Percentiles rank a stretch among this genome's conserved stretches.
phyloP scores from a whole-genome alignment of 1,140 invertebrate genomes.

The Penaeus chinensis region DNA sequence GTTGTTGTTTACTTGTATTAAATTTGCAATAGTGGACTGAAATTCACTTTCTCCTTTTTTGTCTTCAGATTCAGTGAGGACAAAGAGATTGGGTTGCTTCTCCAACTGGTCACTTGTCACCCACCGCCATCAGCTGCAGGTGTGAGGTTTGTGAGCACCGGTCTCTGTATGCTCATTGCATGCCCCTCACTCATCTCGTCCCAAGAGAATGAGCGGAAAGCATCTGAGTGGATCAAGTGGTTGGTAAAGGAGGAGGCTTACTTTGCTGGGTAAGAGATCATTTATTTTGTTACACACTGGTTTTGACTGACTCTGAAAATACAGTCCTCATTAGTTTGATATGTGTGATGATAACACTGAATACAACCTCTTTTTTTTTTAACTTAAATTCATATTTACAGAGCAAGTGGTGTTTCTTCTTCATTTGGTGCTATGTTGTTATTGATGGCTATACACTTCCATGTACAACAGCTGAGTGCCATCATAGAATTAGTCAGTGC shows the following conservation, averaged over 20 bases:
- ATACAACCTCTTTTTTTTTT: background rate
- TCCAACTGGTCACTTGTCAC: conserved; percentile 87
- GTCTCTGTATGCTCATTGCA: conserved; percentile 93
- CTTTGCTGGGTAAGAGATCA: conserved; percentile 69
- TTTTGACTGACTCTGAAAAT: too few species aligned
- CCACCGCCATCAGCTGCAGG: conserved; percentile 91
- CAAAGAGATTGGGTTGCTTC: conserved; percentile 87
- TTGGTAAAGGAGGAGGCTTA: conserved; percentile 89
- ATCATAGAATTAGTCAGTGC: conserved; percentile 94
- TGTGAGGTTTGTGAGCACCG: conserved; percentile 91
- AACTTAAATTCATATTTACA: conserved; percentile 23
- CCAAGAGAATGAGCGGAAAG: conserved; percentile 84
- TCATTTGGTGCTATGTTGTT: conserved; percentile 95
- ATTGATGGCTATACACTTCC: conserved; percentile 96
- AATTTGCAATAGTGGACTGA: too few species aligned
- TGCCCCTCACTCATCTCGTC: conserved; percentile 87
- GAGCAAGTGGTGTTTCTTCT: conserved; percentile 64
- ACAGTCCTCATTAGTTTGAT: too few species aligned
- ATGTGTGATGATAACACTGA: background rate
- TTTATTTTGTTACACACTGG: conserved; percentile 71
- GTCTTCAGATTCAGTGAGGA: conserved; percentile 81
- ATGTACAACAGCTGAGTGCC: conserved; percentile 86
- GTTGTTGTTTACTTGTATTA: background rate
- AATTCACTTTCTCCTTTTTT: background rate
- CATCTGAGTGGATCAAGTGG: conserved; percentile 96